Evolutionary conservation across 1,140 invertebrate species (phyloP), one percentile per base, ranked within the genome.

Genomic region (Calycopis cecrops): DNA sequence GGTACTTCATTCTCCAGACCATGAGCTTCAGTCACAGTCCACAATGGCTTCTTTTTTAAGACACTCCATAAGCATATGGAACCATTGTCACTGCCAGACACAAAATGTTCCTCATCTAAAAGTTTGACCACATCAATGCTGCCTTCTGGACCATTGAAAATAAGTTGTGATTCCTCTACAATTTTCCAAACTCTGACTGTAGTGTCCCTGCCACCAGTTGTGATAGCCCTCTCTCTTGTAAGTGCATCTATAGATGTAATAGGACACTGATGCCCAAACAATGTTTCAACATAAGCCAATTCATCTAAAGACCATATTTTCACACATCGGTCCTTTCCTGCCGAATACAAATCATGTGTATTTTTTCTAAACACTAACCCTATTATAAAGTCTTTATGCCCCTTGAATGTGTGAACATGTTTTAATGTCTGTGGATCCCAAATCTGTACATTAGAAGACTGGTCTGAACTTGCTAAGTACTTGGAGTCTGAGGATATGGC

Each of bases 221-320:
- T 96, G 1, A 99, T 91, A 1, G 95, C 95, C 59, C 96, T 89
- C 71, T 99, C 97, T 62, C 93, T 90, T 44, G 91, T 90, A 40
- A 97, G 76, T 1, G 94, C 92, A 88, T 99, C 98, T 48, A 99
- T 95, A n/a, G 92, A 92, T 7, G 95, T 96, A 3, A 99, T 93
- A n/a, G 88, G 87, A 67, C 92, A 93, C 79, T 98, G 95, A 88
- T 99, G 97, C 10, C 97, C 97, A 90, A 96, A 97, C 89, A 99
- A 88, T 55, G 96, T 97, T 90, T 99, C 98, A 8, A 99, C 93
- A 88, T 98, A 99, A 9, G 94, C 92, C 94, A 98, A 96, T 75
- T 99, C 97, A 89, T 97, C 95, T 16, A 99, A 88, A 65, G 95
- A 97, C 97, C 97, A 99, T 28, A 98, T 93, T 89, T 94, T 95